Conservation (phyloP, 37 sponge, comb jelly and placozoan genomes). For the Spongilla lacustris region DNA sequence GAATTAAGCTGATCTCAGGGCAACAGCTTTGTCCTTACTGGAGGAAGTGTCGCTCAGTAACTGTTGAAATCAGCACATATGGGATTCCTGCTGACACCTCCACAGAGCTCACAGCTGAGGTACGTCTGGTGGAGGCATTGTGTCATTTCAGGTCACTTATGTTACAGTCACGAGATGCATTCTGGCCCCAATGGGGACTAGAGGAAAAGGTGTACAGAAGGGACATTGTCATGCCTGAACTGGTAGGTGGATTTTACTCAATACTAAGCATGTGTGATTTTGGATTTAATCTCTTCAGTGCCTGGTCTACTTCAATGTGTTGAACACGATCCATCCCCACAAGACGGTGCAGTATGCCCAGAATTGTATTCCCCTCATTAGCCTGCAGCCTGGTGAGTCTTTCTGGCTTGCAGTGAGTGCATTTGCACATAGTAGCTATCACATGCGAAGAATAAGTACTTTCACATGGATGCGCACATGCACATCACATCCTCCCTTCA, state of each 20-base stretch:
- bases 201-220: constrained; percentile 11
- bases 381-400: too few species aligned
- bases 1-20: constrained; percentile 69
- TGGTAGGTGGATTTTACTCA: constrained; percentile 11
- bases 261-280: too few species aligned
- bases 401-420: too few species aligned
- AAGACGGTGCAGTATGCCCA: constrained; percentile 55
- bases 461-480: too few species aligned
- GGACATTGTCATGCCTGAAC: constrained; percentile 55
- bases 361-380: constrained; percentile 62
- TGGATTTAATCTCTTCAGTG: constrained; percentile 23
- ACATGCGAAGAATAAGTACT: too few species aligned
- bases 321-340: not conserved
- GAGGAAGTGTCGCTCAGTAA: constrained; percentile 29
- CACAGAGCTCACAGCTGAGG: not conserved
- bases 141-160: too few species aligned
- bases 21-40: constrained; percentile 45
- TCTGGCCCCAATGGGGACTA: constrained; percentile 49
- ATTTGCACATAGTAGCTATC: too few species aligned
- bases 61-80: constrained; percentile 47
- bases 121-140: too few species aligned
- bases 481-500: too few species aligned
- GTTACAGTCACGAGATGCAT: not conserved
- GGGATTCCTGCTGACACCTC: constrained; percentile 48
- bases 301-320: constrained; percentile 62